Percentiles rank a stretch among this genome's conserved stretches.
Evolutionary conservation across 2,888 invertebrate species (phyloP).

Genomic region (Gortyna flavago): DNA sequence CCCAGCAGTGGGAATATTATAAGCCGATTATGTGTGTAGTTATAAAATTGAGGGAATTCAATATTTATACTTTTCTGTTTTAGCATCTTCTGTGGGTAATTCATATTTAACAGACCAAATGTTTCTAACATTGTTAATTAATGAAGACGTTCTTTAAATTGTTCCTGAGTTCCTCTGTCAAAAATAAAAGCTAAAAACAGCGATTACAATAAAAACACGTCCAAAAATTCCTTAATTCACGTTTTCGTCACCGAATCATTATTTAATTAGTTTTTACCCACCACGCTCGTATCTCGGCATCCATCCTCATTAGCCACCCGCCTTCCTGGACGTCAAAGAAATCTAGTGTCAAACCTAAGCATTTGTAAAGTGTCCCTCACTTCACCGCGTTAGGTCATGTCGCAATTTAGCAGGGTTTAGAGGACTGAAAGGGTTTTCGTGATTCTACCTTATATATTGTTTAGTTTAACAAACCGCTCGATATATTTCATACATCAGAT

Average conservation of each 20-base stretch:
- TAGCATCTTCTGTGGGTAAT: neutral
- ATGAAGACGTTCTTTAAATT: neutral
- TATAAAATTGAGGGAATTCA: neutral
- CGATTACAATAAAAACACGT: slow-evolving; percentile 1
- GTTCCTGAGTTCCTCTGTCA: neutral
- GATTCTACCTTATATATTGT: slow-evolving; percentile 30
- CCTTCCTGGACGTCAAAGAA: slow-evolving; percentile 44
- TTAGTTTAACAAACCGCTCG: neutral
- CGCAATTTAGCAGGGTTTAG: slow-evolving; percentile 36
- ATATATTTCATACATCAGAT: neutral
- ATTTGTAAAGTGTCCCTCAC: slow-evolving; percentile 52
- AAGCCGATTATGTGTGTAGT: too few species aligned
- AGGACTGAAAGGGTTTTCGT: slow-evolving; percentile 25
- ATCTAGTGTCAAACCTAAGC: slow-evolving; percentile 43
- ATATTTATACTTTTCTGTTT: neutral
- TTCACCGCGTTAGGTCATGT: slow-evolving; percentile 27
- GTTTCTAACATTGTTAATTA: neutral
- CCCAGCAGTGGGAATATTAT: too few species aligned
- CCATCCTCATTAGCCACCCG: slow-evolving; percentile 57
- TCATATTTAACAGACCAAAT: neutral
- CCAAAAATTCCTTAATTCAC: slow-evolving; percentile 1
- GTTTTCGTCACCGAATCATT: slow-evolving; percentile 34
- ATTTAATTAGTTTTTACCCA: slow-evolving; percentile 44
- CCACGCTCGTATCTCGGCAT: slow-evolving; percentile 27
- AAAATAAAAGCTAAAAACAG: neutral